Percentiles rank a stretch among this genome's conserved stretches.
phyloP scores from a whole-genome alignment of 1,140 invertebrate genomes.

The Brachionus paranguensis region DNA sequence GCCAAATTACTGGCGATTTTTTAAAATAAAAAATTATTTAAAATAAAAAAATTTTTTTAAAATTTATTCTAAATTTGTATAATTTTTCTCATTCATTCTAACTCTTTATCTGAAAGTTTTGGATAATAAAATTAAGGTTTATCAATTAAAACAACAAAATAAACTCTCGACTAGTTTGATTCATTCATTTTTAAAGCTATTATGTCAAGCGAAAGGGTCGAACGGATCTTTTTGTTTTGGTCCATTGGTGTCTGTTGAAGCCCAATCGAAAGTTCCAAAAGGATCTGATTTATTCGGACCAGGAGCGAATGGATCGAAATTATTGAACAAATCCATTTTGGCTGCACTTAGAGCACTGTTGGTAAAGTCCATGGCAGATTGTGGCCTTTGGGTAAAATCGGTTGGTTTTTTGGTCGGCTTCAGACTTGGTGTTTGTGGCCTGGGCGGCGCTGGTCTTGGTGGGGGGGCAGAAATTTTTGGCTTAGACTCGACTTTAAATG shows the following conservation, averaged over 20 bases:
- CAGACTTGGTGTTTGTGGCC: conserved; percentile 36
- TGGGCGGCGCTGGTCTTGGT: conserved; percentile 13
- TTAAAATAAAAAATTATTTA: background rate
- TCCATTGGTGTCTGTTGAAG: background rate
- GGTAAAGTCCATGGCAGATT: conserved; percentile 36
- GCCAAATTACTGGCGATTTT: background rate
- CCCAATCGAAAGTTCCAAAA: conserved; percentile 6
- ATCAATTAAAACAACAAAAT: background rate
- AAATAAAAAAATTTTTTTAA: background rate
- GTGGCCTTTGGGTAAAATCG: conserved; percentile 3
- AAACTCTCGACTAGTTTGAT: background rate
- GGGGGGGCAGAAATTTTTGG: background rate
- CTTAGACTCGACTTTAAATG: background rate
- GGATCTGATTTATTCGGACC: conserved; percentile 13
- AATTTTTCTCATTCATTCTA: background rate
- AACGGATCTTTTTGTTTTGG: conserved; percentile 7
- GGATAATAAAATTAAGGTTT: background rate
- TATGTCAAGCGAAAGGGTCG: conserved; percentile 25
- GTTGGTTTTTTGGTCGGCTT: conserved; percentile 9
- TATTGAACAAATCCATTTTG: conserved; percentile 34
- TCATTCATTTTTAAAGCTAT: background rate
- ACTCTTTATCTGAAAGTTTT: background rate
- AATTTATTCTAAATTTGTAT: background rate
- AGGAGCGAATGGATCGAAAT: conserved; percentile 12
- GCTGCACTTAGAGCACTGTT: background rate